Evolutionary conservation across 2,888 invertebrate species (phyloP).

Genomic region (Mactromeris polynyma): DNA sequence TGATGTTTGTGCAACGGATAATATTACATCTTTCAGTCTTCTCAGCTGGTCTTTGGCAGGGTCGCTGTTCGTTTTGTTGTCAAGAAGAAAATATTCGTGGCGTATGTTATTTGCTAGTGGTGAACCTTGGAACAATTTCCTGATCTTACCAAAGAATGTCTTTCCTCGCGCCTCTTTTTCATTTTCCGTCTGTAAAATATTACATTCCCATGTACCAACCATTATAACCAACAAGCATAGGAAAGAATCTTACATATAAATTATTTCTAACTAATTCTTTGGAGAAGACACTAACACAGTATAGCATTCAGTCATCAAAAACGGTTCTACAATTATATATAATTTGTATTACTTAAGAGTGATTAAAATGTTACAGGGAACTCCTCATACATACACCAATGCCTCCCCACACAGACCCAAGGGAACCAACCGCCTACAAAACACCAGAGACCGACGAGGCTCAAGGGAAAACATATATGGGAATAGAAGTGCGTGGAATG

Average conservation of each 20-base stretch:
- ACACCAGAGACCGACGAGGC: no score
- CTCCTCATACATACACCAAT: no score
- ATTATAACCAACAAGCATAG: background rate
- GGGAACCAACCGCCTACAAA: no score
- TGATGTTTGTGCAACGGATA: constrained; percentile 38
- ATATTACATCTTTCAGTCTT: constrained; percentile 32
- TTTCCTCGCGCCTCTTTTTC: constrained; percentile 29
- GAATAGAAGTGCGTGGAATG: no score
- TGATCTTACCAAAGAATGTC: constrained; percentile 47
- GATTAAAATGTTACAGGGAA: no score
- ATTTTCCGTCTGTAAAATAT: background rate
- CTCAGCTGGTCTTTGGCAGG: constrained; percentile 9
- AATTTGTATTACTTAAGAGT: no score
- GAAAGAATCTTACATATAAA: no score
- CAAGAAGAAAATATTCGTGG: constrained; percentile 48
- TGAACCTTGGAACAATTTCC: constrained; percentile 43
- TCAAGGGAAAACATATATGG: no score
- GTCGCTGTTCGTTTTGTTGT: constrained; percentile 43
- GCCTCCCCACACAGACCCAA: no score
- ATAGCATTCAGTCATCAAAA: no score
- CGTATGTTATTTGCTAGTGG: constrained; percentile 42
- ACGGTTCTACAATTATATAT: no score
- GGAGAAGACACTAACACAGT: no score
- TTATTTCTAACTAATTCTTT: background rate
- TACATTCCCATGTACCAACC: background rate